These are phyloP conservation scores for Thalassarche chlororhynchos DNA, from an alignment of 2,113 vertebrate species.

Conservation along the genomic window DNA sequence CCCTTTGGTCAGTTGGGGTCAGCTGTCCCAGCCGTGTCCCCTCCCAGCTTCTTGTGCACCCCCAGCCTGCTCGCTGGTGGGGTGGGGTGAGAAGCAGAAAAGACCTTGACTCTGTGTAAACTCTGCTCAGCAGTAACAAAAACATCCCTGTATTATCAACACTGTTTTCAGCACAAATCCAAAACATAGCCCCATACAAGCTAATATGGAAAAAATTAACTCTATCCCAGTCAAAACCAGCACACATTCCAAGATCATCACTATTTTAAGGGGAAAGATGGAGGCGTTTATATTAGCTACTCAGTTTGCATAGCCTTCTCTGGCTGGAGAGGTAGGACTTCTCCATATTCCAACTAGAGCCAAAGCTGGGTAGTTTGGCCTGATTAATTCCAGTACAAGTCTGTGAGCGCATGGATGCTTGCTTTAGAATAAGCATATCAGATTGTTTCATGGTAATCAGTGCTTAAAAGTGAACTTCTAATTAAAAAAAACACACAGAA, in stretches of 20 bases:
- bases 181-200: no score
- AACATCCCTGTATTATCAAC: no score
- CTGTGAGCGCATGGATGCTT: not conserved
- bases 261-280: not conserved
- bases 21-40: no score
- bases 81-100: no score
- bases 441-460: not conserved
- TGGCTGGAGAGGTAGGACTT: not conserved
- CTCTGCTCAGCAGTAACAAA: no score
- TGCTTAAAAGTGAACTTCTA: not conserved
- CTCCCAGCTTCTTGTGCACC: no score
- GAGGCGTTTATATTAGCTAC: not conserved
- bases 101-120: no score
- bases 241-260: not conserved
- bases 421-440: not conserved
- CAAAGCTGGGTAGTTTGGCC: not conserved
- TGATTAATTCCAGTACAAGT: not conserved
- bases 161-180: no score
- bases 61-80: no score
- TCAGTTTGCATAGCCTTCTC: not conserved
- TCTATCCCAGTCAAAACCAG: no score
- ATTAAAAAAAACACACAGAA: not conserved
- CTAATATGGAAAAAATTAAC: no score
- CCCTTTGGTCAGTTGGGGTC: no score
- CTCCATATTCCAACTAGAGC: not conserved